Base-by-base conservation (phyloP, 2,113 vertebrate species). In the Colaptes auratus region DNA sequence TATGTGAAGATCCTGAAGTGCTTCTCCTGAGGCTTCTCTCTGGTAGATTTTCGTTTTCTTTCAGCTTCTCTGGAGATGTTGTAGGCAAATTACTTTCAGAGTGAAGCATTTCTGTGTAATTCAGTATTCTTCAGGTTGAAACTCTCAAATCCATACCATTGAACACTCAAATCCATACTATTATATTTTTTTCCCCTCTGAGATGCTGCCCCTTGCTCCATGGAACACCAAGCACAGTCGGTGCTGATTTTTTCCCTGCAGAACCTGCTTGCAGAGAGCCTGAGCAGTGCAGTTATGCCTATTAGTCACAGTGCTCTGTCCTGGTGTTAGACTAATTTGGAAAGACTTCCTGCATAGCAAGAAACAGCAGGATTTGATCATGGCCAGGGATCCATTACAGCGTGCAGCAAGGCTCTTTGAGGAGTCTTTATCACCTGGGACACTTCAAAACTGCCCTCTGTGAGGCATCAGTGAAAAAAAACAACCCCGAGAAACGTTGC, bases 241-340 rank as follows among this genome's bases (percentile, higher is more conserved):
- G 52, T 64, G 86, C 85, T 39, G 85, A n/a, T 89, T 31, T 91
- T 96, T 93, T 70, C 78, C 64, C 89, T 30, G 69, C 79, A 83
- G 87, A 90, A 91, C 85, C 89, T 95, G 93, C 89, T 88, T 90
- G 56, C 61, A 86, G 88, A 93, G 92, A 95, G 93, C 93, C 67
- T 65, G 95, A 94, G 53, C 52, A 71, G 87, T 89, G 95, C 89
- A 92, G 93, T 96, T 96, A 92, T 95, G 93, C 93, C 82, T 95
- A 91, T 96, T 97, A 97, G 95, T 96, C 94, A 95, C 94, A 95
- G 79, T 96, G 85, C 89, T 97, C 6, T 33, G 95, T 80, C 95
- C 89, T 94, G 92, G 93, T 95, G 95, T 97, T 97, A 92, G 94
- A 75, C 95, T 96, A 96, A 96, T 97, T 96, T 95, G 94, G 95